Evolutionary conservation across 2,888 invertebrate species (phyloP).

Genomic region (Romanomermis culicivorax): DNA sequence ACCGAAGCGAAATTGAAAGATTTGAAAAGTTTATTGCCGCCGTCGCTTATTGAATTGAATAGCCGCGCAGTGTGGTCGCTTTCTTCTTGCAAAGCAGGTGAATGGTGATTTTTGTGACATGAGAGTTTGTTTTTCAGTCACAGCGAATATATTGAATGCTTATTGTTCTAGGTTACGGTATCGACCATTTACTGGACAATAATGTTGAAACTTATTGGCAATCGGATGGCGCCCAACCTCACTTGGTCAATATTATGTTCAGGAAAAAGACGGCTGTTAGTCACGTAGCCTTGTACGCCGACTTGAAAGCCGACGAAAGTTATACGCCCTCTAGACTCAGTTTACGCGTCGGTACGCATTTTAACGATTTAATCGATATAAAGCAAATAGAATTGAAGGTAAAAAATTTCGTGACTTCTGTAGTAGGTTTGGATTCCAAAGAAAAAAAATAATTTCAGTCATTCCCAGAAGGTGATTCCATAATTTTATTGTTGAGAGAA

Average conservation of each 20-base stretch:
- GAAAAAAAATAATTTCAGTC: no score
- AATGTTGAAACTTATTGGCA: conserved; percentile 97
- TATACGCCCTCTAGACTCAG: conserved; percentile 90
- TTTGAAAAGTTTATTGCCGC: no score
- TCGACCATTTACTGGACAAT: conserved; percentile 81
- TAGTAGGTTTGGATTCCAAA: no score
- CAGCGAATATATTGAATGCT: background rate
- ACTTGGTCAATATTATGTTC: conserved; percentile 68
- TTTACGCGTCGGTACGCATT: conserved; percentile 76
- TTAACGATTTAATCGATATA: conserved; percentile 83
- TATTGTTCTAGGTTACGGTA: conserved; percentile 58
- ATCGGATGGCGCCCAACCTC: conserved; percentile 92
- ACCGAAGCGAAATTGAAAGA: no score
- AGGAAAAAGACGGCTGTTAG: conserved; percentile 77
- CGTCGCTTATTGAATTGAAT: no score
- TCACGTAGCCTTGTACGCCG: conserved; percentile 86
- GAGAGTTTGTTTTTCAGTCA: background rate
- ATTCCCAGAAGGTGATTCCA: no score
- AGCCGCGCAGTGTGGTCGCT: no score
- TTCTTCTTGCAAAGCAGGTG: background rate
- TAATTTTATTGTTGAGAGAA: no score
- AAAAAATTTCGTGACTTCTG: no score
- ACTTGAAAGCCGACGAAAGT: conserved; percentile 93
- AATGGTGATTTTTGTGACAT: no score
- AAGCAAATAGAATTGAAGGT: conserved; percentile 71